A percentile compares a stretch with the other conserved stretches of the same genome.
These are phyloP conservation scores for Diplodus puntazzo DNA, from an alignment of 2,797 vertebrate species.

Conservation along the genomic window DNA sequence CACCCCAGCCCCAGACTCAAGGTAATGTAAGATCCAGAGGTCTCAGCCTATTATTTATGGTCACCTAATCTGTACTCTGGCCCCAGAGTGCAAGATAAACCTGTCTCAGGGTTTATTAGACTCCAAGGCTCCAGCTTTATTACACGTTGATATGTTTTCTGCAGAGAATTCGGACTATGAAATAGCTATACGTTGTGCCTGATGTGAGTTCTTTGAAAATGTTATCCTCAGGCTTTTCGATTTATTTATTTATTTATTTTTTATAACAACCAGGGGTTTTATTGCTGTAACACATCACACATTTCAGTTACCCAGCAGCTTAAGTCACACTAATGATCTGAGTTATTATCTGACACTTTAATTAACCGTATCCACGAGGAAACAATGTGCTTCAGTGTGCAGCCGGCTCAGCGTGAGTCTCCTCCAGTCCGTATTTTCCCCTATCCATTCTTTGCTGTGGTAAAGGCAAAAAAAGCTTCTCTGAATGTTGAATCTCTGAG, in stretches of 20 bases:
- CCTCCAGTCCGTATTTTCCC: slow-evolving; percentile 57
- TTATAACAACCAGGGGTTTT: slow-evolving; percentile 44
- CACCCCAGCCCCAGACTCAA: slow-evolving; percentile 64
- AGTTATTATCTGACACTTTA: slow-evolving; percentile 69
- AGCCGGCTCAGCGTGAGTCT: slow-evolving; percentile 40
- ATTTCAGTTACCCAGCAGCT: slow-evolving; percentile 39
- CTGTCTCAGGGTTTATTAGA: slow-evolving; percentile 60
- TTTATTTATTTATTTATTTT: slow-evolving; percentile 1
- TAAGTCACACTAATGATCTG: slow-evolving; percentile 61
- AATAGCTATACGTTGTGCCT: slow-evolving; percentile 29
- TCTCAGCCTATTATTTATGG: slow-evolving; percentile 57
- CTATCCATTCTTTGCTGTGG: slow-evolving; percentile 54
- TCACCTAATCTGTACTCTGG: slow-evolving; percentile 50
- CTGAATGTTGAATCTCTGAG: slow-evolving; percentile 77
- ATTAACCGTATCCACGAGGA: slow-evolving; percentile 64
- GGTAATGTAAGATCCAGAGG: slow-evolving; percentile 69
- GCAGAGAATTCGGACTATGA: slow-evolving; percentile 41
- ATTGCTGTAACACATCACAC: slow-evolving; percentile 54
- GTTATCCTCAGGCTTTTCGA: slow-evolving; percentile 47
- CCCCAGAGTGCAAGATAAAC: slow-evolving; percentile 61
- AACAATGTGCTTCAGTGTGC: slow-evolving; percentile 50
- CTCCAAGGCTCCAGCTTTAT: slow-evolving; percentile 60
- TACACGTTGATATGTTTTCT: slow-evolving; percentile 61
- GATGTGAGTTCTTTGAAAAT: slow-evolving; percentile 25
- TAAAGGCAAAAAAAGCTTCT: slow-evolving; percentile 59